phyloP scores from a whole-genome alignment of 2,888 invertebrate genomes.

The Drosophila acutilabella region DNA sequence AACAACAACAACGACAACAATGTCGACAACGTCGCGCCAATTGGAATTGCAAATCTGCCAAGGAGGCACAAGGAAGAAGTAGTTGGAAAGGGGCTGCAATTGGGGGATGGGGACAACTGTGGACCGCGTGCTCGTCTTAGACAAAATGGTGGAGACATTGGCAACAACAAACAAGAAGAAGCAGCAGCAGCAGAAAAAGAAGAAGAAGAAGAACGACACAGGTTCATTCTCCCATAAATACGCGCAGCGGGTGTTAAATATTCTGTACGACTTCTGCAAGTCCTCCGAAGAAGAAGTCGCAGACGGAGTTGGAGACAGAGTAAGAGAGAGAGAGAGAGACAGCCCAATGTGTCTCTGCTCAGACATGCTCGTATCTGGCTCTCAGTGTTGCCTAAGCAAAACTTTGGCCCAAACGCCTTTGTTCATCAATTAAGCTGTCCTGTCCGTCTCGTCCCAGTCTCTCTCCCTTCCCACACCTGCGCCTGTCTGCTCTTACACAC shows the following conservation, averaged over 20 bases:
- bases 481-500: slow-evolving; percentile 25
- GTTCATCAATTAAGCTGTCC: slow-evolving; percentile 81
- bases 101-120: slow-evolving; percentile 19
- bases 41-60: slow-evolving; percentile 77
- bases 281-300: slow-evolving; percentile 46
- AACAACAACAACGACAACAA: slow-evolving; percentile 31
- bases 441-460: slow-evolving; percentile 43
- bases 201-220: slow-evolving; percentile 65
- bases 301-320: slow-evolving; percentile 14
- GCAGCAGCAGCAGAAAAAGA: slow-evolving; percentile 15
- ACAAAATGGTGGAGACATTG: slow-evolving; percentile 70
- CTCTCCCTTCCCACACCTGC: not conserved
- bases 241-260: slow-evolving; percentile 83
- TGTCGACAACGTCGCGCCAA: slow-evolving; percentile 68
- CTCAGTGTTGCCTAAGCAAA: slow-evolving; percentile 51
- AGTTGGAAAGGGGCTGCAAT: not conserved
- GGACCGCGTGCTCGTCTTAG: slow-evolving; percentile 56
- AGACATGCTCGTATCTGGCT: slow-evolving; percentile 54
- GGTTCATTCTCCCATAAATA: slow-evolving; percentile 84
- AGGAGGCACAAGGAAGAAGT: slow-evolving; percentile 6
- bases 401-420: slow-evolving; percentile 78
- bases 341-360: slow-evolving; percentile 32
- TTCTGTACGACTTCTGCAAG: slow-evolving; percentile 79
- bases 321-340: slow-evolving; percentile 6
- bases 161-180: slow-evolving; percentile 19